Conservation (phyloP, 1,140 invertebrate genomes). For the Nixonia krombeini region DNA sequence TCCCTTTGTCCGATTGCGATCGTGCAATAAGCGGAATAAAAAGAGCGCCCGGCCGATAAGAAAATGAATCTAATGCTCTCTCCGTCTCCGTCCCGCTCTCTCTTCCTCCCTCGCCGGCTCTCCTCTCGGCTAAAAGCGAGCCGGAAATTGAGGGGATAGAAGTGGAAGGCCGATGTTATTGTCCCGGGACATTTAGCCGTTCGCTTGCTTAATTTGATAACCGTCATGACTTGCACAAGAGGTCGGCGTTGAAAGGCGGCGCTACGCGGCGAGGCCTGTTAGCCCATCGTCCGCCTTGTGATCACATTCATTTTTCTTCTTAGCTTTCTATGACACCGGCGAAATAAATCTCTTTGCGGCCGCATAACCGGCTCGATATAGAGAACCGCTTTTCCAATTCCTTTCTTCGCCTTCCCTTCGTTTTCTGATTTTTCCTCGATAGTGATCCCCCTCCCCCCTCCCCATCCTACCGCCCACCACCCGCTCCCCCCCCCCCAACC, state of each 20-base stretch:
- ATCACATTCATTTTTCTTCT: slow-evolving; percentile 6
- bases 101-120: too few species aligned
- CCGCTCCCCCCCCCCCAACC: too few species aligned
- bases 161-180: background rate
- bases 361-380: too few species aligned
- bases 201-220: slow-evolving; percentile 7
- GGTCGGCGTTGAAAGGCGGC: background rate
- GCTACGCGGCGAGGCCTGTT: background rate
- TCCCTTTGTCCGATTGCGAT: too few species aligned
- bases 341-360: slow-evolving; percentile 10
- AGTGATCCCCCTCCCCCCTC: too few species aligned
- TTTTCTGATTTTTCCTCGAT: slow-evolving; percentile 1
- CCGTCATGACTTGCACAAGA: slow-evolving; percentile 6
- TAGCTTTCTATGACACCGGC: background rate
- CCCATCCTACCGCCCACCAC: too few species aligned
- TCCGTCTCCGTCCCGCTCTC: too few species aligned
- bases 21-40: background rate
- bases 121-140: background rate
- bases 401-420: background rate
- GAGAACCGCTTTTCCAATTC: slow-evolving; percentile 1
- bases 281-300: slow-evolving; percentile 1
- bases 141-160: slow-evolving; percentile 5
- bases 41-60: background rate
- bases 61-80: slow-evolving; percentile 1
- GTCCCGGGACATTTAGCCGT: slow-evolving; percentile 1